Evolutionary conservation across 2,888 invertebrate genomes (phyloP).

Genomic region (Limnephilus auricula): DNA sequence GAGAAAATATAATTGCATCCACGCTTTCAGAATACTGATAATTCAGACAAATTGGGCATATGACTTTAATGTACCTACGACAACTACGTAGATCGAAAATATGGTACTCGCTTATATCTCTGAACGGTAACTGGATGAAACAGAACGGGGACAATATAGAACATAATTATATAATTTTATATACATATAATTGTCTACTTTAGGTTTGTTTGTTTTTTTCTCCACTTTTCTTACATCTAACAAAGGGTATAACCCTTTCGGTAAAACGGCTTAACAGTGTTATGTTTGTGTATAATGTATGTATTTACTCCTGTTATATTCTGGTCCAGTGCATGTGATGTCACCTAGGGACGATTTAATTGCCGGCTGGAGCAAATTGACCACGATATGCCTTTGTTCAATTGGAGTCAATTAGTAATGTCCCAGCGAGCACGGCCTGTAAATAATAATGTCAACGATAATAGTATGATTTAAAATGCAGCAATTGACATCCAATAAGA

Average conservation of each 20-base stretch:
- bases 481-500: too few relatives aligned
- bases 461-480: not conserved
- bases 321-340: slow-evolving; percentile 9
- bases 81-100: not conserved
- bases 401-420: slow-evolving; percentile 41
- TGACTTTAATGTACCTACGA: not conserved
- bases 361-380: slow-evolving; percentile 11
- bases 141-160: too few relatives aligned
- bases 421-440: not conserved
- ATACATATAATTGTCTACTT: too few relatives aligned
- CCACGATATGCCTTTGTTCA: not conserved
- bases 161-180: too few relatives aligned
- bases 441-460: not conserved
- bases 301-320: not conserved
- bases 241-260: too few relatives aligned
- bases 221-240: too few relatives aligned
- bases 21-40: too few relatives aligned
- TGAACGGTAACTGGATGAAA: too few relatives aligned
- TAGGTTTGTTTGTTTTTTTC: too few relatives aligned
- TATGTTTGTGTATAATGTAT: not conserved
- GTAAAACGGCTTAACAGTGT: not conserved
- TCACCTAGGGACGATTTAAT: not conserved
- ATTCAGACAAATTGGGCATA: too few relatives aligned
- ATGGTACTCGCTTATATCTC: not conserved
- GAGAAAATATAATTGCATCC: too few relatives aligned